phyloP scores from a whole-genome alignment of 2,113 vertebrate species.

The Delphinapterus leucas region DNA sequence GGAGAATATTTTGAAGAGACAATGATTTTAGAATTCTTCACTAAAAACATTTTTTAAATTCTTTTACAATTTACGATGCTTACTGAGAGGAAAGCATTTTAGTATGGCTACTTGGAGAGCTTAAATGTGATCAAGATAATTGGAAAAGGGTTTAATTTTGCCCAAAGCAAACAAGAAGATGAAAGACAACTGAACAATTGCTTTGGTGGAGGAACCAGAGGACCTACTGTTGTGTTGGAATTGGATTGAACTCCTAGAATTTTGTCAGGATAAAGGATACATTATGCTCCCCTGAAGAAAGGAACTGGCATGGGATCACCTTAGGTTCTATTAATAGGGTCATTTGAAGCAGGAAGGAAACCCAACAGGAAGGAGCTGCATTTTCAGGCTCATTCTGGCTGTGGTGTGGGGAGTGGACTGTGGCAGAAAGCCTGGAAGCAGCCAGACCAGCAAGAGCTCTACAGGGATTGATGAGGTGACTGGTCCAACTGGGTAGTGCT shows the following conservation, averaged over 20 bases:
- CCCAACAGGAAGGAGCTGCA: background rate
- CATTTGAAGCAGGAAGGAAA: background rate
- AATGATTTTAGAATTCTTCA: background rate
- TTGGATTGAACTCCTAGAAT: background rate
- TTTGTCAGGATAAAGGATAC: background rate
- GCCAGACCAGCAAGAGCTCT: background rate
- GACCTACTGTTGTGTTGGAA: background rate
- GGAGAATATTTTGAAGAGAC: background rate
- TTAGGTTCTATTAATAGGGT: background rate
- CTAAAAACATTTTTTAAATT: background rate
- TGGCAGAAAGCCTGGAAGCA: background rate
- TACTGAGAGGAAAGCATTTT: background rate
- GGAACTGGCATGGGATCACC: background rate
- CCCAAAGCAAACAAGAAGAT: background rate
- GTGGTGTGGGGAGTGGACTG: rapidly evolving
- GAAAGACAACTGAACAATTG: background rate
- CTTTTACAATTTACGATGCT: no score
- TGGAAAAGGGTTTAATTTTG: background rate
- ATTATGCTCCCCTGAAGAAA: background rate
- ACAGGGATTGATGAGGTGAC: background rate
- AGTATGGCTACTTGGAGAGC: background rate
- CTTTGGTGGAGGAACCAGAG: background rate
- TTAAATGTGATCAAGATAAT: background rate
- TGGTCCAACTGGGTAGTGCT: rapidly evolving
- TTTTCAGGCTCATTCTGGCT: background rate